A percentile compares a stretch with the other conserved stretches of the same genome.
phyloP scores from a whole-genome alignment of 2,113 vertebrate species.

The Mesembrinibis cayennensis region DNA sequence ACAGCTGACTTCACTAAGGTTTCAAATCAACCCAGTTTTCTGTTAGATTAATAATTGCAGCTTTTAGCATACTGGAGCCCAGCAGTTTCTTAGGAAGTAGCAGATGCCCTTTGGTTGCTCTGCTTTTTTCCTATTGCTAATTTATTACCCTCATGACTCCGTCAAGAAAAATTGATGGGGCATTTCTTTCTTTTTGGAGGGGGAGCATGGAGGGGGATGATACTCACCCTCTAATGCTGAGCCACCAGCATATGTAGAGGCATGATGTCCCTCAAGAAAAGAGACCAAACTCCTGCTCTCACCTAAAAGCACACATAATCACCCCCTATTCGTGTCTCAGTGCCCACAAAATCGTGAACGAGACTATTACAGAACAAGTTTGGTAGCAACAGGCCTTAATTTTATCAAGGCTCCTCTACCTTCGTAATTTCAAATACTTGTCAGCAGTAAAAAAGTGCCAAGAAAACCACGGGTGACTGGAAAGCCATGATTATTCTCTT shows the following conservation, averaged over 20 bases:
- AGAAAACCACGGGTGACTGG: neutral
- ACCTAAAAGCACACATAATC: neutral
- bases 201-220: neutral
- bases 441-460: neutral
- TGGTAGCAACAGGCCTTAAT: neutral
- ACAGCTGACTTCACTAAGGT: neutral
- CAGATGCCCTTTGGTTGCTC: neutral
- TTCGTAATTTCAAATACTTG: neutral
- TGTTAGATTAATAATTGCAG: neutral
- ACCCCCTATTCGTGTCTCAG: neutral
- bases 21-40: neutral
- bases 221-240: neutral
- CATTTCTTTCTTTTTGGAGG: neutral
- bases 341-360: neutral
- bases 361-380: neutral
- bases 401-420: neutral
- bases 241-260: neutral
- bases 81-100: neutral
- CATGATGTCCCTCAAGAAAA: neutral
- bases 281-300: neutral
- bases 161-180: neutral
- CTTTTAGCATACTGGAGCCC: neutral
- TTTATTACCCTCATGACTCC: neutral
- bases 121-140: neutral
- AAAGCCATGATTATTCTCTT: slow-evolving; percentile 16